Evolutionary conservation across 2,888 invertebrate species (phyloP).

Genomic region (Stegophylla sp.): DNA sequence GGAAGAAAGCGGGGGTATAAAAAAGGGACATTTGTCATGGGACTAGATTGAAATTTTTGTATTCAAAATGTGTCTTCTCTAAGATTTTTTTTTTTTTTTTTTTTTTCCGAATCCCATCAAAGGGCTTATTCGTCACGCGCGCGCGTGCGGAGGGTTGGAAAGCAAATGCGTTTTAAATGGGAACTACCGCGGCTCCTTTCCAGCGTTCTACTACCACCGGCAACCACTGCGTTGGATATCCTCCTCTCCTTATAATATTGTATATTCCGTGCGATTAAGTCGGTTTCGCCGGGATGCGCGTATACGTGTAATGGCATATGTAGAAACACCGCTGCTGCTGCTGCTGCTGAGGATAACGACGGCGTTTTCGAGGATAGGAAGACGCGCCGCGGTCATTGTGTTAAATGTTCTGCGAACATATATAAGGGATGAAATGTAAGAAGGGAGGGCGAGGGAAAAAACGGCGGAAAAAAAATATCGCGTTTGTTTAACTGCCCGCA

Average conservation of each 20-base stretch:
- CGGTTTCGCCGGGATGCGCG: no score
- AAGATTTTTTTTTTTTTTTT: slow-evolving; percentile 26
- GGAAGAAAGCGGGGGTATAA: no score
- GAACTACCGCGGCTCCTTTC: neutral
- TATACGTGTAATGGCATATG: slow-evolving; percentile 24
- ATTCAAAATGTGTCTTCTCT: slow-evolving; percentile 47
- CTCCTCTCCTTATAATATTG: slow-evolving; percentile 31
- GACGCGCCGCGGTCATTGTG: neutral
- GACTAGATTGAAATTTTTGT: slow-evolving; percentile 57
- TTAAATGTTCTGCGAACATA: slow-evolving; percentile 29
- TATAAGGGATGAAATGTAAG: neutral
- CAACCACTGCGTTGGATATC: no score
- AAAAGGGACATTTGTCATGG: slow-evolving; percentile 53
- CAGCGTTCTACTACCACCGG: neutral
- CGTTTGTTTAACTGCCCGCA: neutral
- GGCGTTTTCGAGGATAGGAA: slow-evolving; percentile 14
- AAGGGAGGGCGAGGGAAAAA: neutral
- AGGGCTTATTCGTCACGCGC: neutral
- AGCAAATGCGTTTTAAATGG: slow-evolving; percentile 53
- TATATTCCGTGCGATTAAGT: slow-evolving; percentile 52
- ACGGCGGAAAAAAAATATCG: neutral
- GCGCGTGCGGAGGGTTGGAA: neutral
- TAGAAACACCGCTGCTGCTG: neutral
- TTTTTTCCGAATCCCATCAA: slow-evolving; percentile 19
- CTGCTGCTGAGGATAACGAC: neutral